Evolutionary conservation across 2,888 invertebrate genomes (phyloP).

Genomic region (Tetragonula carbonaria): DNA sequence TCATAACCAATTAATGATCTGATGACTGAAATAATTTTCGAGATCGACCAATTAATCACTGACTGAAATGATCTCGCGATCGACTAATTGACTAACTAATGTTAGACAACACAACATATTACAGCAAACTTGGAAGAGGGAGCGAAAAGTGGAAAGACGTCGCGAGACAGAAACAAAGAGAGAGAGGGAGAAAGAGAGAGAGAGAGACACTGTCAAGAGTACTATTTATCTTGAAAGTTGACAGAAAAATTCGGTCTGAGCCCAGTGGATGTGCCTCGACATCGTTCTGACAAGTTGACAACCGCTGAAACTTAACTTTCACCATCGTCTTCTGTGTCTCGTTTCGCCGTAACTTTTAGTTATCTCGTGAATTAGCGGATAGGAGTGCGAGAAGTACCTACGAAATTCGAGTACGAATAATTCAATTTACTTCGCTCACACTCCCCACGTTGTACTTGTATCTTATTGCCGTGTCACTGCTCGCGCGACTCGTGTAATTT

Average conservation of each 20-base stretch:
- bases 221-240: background rate
- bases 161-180: too few species aligned
- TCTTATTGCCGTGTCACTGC: conserved; percentile 1
- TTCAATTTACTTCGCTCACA: background rate
- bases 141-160: background rate
- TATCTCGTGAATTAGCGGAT: conserved; percentile 16
- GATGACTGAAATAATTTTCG: too few species aligned
- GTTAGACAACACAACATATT: too few species aligned
- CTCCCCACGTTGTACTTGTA: background rate
- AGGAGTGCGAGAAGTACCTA: background rate
- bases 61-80: too few species aligned
- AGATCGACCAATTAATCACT: too few species aligned
- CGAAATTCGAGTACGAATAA: background rate
- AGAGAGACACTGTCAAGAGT: background rate
- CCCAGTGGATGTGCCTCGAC: background rate
- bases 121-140: background rate
- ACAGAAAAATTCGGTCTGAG: background rate
- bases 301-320: background rate
- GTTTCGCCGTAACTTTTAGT: background rate
- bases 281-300: conserved; percentile 9
- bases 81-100: too few species aligned
- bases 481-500: background rate
- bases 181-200: too few species aligned
- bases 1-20: too few species aligned
- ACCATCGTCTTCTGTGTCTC: background rate